Evolutionary conservation across 2,113 vertebrate genomes (phyloP), one percentile per base, ranked within the genome.

Genomic region (Manacus vitellinus): DNA sequence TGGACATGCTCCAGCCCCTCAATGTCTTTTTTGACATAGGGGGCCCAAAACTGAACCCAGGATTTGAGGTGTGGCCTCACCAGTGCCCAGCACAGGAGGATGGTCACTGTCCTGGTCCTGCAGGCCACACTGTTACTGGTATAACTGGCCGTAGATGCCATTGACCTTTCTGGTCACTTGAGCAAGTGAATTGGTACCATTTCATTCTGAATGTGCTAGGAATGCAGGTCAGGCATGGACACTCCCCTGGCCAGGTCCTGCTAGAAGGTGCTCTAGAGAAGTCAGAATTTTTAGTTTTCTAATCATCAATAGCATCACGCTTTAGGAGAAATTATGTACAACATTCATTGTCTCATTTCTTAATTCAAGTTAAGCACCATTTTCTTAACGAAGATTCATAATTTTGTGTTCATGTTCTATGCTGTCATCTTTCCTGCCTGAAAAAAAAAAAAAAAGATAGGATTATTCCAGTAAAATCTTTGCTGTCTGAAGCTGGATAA

Each of bases 181-280:
- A 55, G 18, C 25, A 65, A 65, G 46, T 43, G 20, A 7, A 17
- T 21, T 59, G 21, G 24, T 43, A 30, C 10, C 14, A 9, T 31
- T 75, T 75, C 24, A 27, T 14, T 56, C 61, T 46, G 43, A 52
- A 39, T 2, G 3, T 62, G 43, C 17, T 20, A 47, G 52, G 71
- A 79, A 65, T 2, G 8, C 33, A 39, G 0, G 4, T 12, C 28
- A 72, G 54, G 30, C 31, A 75, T 0, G 2, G 51, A 27, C 1
- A 0, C 6, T 61, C 6, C 4, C 33, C 31, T 27, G 16, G n/a
- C 13, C 18, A 52, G 3, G 24, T 24, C 35, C 54, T 74, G 33
- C 35, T 47, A 66, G 30, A 82, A 85, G 9, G 10, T 37, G 27
- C 37, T 70, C 43, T 37, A 43, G 12, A 47, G 28, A 65, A 58